Evolutionary conservation across 2,113 vertebrate genomes (phyloP), one percentile per base, ranked within the genome.

Genomic region (Leucopsar rothschildi): DNA sequence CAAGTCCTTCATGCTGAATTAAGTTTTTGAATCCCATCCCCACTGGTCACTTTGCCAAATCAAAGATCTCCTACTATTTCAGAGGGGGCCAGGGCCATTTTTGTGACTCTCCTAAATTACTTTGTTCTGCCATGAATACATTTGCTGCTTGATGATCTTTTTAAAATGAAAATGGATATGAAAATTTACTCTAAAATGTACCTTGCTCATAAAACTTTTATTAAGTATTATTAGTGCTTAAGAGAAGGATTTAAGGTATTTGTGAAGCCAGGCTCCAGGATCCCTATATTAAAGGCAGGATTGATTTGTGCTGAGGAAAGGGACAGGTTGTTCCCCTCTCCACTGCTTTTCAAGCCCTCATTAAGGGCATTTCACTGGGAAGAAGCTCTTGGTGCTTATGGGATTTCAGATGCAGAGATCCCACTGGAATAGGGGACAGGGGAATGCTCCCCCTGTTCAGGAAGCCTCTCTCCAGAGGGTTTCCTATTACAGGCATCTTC

Each of bases 1-100:
- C 90, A 86, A 95, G 93, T 86, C 96, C 94, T 96, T 96, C 96
- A 97, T 95, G 97, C 71, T 94, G 93, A 97, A 97, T 97, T 96
- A 97, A 95, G 88, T 88, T 92, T 89, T 78, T 72, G 94, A 96
- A 96, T 95, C 92, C 90, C 95, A 90, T 92, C 94, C 86, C 93
- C 86, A 66, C 31, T 90, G 92, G 96, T 95, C 53, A 1, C 95
- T 94, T 92, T 92, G 81, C 68, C 73, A 96, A 88, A 96, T 95
- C 96, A 95, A 90, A 0, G 4, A 15, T 68, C 95, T 87, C 83
- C 63, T 59, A 64, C 72, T 87, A 78, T 95, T 93, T 94, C 94
- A 95, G 86, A 91, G 18, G 49, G 82, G 93, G 68, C 71, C 80
- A 47, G 57, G 63, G 65, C 73, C 53, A 1, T 88, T 95, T 97